phyloP scores from a whole-genome alignment of 2,888 invertebrate species.

The Drosophila histrio region DNA sequence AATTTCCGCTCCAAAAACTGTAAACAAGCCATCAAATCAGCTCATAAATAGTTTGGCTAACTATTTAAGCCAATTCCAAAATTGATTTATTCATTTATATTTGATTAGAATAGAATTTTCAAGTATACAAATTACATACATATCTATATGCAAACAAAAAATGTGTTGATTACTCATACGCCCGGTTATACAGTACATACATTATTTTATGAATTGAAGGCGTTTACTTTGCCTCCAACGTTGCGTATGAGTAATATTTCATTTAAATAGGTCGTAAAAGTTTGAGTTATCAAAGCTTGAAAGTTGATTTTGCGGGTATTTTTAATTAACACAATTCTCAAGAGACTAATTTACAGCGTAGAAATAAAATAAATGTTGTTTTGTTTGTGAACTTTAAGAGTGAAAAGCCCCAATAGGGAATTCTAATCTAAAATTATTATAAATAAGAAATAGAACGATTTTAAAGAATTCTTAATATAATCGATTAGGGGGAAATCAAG shows the following conservation, averaged over 20 bases:
- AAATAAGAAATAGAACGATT: not conserved
- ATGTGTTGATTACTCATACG: constrained; percentile 1
- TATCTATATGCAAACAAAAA: not conserved
- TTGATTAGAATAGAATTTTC: constrained; percentile 9
- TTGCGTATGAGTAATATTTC: constrained; percentile 26
- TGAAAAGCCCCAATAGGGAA: not conserved
- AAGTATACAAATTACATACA: constrained; percentile 5
- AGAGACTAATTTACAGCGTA: not conserved
- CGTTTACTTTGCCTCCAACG: not conserved
- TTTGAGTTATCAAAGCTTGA: not conserved
- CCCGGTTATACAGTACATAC: not conserved
- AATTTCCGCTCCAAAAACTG: constrained; percentile 79
- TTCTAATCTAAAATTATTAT: not conserved
- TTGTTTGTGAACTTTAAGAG: not conserved
- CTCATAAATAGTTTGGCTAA: constrained; percentile 29
- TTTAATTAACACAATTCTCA: not conserved
- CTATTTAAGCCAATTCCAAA: constrained; percentile 47
- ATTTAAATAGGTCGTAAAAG: not conserved
- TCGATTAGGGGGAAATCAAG: too few species aligned
- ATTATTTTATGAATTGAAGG: not conserved
- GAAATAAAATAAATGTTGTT: not conserved
- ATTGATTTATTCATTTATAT: constrained; percentile 35
- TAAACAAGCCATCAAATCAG: constrained; percentile 56
- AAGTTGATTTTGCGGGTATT: not conserved
- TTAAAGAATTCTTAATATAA: not conserved